phyloP scores from a whole-genome alignment of 2,888 invertebrate genomes.

The Athalia circularis region DNA sequence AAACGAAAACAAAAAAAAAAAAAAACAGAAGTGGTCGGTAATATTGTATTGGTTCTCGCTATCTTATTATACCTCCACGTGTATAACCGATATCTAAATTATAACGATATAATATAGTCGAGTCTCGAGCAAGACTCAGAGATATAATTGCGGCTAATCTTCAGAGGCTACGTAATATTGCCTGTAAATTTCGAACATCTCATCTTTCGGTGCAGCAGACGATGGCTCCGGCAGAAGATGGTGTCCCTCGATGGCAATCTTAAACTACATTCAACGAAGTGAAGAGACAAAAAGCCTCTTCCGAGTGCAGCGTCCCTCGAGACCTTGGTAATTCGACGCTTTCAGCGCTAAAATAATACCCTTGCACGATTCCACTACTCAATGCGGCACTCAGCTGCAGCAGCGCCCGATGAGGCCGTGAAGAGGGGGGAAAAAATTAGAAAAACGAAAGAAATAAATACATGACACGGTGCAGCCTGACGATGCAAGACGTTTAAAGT shows the following conservation, averaged over 20 bases:
- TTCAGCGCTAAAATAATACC: conserved; percentile 22
- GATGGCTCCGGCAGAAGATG: too few species aligned
- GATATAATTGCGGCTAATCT: neutral
- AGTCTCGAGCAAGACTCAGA: neutral
- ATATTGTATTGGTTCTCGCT: too few species aligned
- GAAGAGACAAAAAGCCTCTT: conserved; percentile 30
- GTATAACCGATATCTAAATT: neutral
- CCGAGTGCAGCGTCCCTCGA: neutral
- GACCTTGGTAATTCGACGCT: conserved; percentile 27
- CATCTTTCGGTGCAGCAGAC: neutral
- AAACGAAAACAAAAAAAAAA: too few species aligned
- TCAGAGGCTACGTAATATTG: neutral
- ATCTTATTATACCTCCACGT: too few species aligned
- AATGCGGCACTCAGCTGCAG: conserved; percentile 20
- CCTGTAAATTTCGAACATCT: too few species aligned
- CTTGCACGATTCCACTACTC: conserved; percentile 4
- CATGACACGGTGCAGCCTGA: too few species aligned
- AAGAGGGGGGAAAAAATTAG: neutral
- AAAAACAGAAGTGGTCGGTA: too few species aligned
- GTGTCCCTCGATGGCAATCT: conserved; percentile 7
- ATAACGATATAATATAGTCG: neutral
- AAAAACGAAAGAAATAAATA: neutral
- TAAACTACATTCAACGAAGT: conserved; percentile 13
- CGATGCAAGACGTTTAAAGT: neutral
- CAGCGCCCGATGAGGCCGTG: neutral